Evolutionary conservation across 2,113 vertebrate species (phyloP).

Genomic region (Eptatretus burgeri): DNA sequence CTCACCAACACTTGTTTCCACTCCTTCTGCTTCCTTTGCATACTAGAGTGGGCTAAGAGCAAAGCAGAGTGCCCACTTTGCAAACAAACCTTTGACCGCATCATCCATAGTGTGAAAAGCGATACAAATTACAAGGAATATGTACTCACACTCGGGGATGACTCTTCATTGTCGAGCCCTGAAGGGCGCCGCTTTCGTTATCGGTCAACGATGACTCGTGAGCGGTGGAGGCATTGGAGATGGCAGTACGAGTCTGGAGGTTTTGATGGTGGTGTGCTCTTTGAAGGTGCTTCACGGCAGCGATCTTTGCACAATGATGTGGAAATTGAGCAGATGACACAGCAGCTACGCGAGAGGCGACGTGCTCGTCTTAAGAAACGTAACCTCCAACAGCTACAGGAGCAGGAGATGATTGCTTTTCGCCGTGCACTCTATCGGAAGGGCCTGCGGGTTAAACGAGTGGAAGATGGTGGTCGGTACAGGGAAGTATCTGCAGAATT

Average conservation of each 20-base stretch:
- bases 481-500: neutral
- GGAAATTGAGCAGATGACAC: neutral
- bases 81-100: neutral
- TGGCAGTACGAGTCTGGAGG: neutral
- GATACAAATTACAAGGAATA: neutral
- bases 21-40: conserved; percentile 5
- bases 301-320: neutral
- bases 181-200: conserved; percentile 1
- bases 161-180: neutral
- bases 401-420: neutral
- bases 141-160: neutral
- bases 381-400: neutral
- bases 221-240: neutral
- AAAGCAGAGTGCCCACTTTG: conserved; percentile 3
- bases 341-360: conserved; percentile 2
- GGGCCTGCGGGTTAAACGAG: conserved; percentile 3
- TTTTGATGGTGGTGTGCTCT: neutral
- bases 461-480: neutral
- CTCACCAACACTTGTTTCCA: neutral
- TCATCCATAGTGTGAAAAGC: neutral
- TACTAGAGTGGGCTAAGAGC: conserved; percentile 4
- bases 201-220: neutral
- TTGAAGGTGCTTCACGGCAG: neutral
- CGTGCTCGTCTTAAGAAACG: neutral
- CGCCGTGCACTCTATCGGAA: neutral